A percentile compares a stretch with the other conserved stretches of the same genome.
phyloP scores from a whole-genome alignment of 2,888 invertebrate species.

The Strigamia maritima region DNA sequence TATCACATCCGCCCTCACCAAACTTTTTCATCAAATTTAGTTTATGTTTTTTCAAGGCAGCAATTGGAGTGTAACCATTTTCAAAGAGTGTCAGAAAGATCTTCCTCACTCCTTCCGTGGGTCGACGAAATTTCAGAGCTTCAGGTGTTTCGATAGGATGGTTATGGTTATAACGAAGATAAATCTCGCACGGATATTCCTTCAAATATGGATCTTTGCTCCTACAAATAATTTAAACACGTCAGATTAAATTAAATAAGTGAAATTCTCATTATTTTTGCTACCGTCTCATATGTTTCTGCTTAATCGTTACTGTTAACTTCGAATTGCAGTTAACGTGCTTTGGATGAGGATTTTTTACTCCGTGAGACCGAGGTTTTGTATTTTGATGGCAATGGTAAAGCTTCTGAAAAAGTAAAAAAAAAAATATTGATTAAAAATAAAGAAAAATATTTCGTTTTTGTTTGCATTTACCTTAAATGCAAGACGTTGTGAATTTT shows the following conservation, averaged over 20 bases:
- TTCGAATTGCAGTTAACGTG: neutral
- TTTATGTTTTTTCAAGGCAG: constrained; percentile 6
- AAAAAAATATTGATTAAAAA: neutral
- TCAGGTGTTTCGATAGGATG: neutral
- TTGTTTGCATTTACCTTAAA: neutral
- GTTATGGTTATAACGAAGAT: neutral
- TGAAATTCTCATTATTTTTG: neutral
- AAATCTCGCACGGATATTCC: constrained; percentile 5
- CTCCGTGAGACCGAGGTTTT: neutral
- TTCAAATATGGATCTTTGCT: constrained; percentile 19
- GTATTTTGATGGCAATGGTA: neutral
- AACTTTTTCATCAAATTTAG: neutral
- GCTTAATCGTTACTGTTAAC: neutral
- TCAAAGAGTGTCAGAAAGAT: neutral
- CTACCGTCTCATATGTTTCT: neutral
- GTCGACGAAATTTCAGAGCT: neutral
- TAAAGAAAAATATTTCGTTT: neutral
- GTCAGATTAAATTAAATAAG: neutral
- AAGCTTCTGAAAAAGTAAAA: neutral
- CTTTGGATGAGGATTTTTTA: neutral
- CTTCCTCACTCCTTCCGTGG: neutral
- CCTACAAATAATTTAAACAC: neutral
- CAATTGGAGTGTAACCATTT: neutral
- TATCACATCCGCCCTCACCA: neutral
- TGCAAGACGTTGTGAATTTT: neutral